Conservation (phyloP, 2,888 invertebrate species). For the Andrena minutula region DNA sequence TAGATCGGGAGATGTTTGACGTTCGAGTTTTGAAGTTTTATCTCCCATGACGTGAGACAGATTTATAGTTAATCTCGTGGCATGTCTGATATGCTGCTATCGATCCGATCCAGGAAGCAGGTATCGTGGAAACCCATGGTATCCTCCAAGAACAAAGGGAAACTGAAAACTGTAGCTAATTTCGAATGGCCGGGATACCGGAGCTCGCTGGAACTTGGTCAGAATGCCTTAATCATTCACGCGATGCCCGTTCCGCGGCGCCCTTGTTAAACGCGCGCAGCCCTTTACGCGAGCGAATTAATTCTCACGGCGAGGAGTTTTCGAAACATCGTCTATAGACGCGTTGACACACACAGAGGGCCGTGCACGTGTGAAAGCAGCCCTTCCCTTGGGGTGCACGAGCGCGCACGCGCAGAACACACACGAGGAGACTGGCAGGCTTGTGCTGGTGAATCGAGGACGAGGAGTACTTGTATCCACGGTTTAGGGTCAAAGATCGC, state of each 20-base stretch:
- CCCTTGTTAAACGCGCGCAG: constrained; percentile 39
- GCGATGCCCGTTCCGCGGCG: constrained; percentile 11
- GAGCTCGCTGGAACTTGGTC: neutral
- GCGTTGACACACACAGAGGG: constrained; percentile 8
- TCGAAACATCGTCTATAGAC: constrained; percentile 3
- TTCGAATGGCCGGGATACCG: no score
- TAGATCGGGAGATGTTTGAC: no score
- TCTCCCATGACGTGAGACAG: no score
- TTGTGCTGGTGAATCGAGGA: constrained; percentile 43
- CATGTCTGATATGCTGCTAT: no score
- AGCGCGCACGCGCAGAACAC: neutral
- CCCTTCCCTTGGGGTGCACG: neutral
- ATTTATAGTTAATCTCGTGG: no score
- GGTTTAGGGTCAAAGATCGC: constrained; percentile 56
- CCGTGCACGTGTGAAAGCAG: neutral
- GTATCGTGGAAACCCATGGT: no score
- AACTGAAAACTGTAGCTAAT: no score
- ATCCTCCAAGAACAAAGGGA: no score
- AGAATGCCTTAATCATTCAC: constrained; percentile 20
- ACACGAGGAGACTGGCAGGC: neutral
- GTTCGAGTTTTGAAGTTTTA: no score
- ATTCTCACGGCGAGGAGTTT: constrained; percentile 24
- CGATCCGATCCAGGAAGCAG: no score
- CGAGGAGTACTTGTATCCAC: constrained; percentile 56
- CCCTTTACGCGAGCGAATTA: constrained; percentile 21